Evolutionary conservation across 2,797 vertebrate genomes (phyloP), one percentile per base, ranked within the genome.

Genomic region (Pseudomugil gertrudae): DNA sequence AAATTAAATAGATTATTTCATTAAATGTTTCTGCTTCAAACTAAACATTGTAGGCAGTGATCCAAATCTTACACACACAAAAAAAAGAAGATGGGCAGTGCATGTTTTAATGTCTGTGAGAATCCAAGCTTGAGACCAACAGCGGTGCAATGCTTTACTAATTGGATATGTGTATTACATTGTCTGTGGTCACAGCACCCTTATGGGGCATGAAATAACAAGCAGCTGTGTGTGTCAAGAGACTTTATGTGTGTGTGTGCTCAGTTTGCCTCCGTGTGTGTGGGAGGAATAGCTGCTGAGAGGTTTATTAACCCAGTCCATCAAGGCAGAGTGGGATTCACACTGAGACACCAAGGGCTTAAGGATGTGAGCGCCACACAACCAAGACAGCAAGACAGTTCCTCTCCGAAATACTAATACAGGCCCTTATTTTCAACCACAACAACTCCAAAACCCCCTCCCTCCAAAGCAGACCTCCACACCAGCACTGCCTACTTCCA

Each of bases 171-270:
- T 91, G 92, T 91, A 94, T 93, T 92, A 91, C 84, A 92, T 88
- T 86, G 86, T 90, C 83, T 64, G 87, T 88, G 91, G 92, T 91
- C 89, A 89, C 91, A 90, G 86, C 80, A 85, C 86, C 91, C 90
- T 92, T 91, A 94, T 91, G 89, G 92, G 84, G 84, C 90, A 93
- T 91, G 90, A 94, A 93, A 94, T 92, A 94, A 94, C 90, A 91
- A 92, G 92, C 92, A 93, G 93, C 90, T 89, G 71, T 78, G 63
- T 74, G 77, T 77, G 81, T 86, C 81, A 84, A 71, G 88, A 84
- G 84, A 75, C 61, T 51, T 57, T 21, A 73, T 51, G 72, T 69
- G 63, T 69, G 83, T 72, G 63, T 61, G 64, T 6, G n/a, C n/a
- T 35, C 9, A 35, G 33, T 35, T 35, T 59, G 67, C 54, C 40